Conservation (phyloP, 2,888 invertebrate genomes). For the Polydrusus pterygomalis region DNA sequence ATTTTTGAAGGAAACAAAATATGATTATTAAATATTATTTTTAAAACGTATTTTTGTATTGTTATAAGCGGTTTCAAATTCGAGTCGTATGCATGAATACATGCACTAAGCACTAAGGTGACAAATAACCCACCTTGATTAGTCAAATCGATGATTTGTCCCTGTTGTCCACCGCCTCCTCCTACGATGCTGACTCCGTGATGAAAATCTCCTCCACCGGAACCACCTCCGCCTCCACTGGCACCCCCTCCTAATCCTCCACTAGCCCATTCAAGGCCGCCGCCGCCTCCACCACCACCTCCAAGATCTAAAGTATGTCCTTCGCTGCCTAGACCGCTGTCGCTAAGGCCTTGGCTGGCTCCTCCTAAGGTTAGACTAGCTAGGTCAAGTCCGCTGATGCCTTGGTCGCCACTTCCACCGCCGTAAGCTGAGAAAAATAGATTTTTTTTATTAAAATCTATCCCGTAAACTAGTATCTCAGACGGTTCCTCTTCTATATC, state of each 20-base stretch:
- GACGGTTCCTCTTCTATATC: too few relatives aligned
- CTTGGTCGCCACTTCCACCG: slow-evolving; percentile 33
- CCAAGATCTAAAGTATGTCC: slow-evolving; percentile 51
- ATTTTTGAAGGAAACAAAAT: too few relatives aligned
- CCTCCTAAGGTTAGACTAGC: slow-evolving; percentile 45
- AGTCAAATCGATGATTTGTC: slow-evolving; percentile 61
- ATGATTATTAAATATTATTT: too few relatives aligned
- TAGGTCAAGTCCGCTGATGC: slow-evolving; percentile 46
- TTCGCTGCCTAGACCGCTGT: slow-evolving; percentile 51
- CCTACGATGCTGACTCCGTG: slow-evolving; percentile 63
- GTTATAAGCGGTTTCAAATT: too few relatives aligned
- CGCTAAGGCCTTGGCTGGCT: slow-evolving; percentile 51
- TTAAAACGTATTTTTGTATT: too few relatives aligned
- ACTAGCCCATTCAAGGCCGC: slow-evolving; percentile 39
- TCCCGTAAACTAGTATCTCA: too few relatives aligned
- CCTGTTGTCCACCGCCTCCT: slow-evolving; percentile 59
- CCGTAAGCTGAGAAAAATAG: slow-evolving; percentile 42
- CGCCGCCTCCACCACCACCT: slow-evolving; percentile 43
- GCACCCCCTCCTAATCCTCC: slow-evolving; percentile 40
- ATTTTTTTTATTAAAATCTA: too few relatives aligned
- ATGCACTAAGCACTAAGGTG: background rate
- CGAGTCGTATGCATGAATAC: too few relatives aligned
- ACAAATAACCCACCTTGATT: slow-evolving; percentile 55
- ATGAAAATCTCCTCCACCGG: slow-evolving; percentile 61
- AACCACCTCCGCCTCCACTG: slow-evolving; percentile 56